Evolutionary conservation across 2,797 vertebrate species (phyloP).

Genomic region (Delichon dasypus): DNA sequence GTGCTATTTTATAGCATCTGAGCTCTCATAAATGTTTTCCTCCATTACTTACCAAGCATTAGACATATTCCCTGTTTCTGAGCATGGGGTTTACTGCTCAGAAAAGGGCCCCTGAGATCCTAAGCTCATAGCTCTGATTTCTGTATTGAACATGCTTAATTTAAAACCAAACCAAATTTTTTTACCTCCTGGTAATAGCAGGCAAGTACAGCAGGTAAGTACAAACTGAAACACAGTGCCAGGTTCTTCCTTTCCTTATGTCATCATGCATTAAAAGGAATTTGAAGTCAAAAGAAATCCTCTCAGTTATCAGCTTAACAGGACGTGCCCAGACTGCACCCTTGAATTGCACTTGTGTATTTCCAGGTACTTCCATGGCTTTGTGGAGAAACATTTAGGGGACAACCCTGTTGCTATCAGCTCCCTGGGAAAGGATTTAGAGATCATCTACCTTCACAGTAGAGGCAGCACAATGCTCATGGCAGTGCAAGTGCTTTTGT

Average conservation of each 20-base stretch:
- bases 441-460: not conserved
- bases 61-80: not conserved
- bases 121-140: not conserved
- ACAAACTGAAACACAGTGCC: not conserved
- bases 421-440: not conserved
- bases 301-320: not conserved
- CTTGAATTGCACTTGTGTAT: not conserved
- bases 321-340: not conserved
- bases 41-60: not conserved
- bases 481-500: not conserved
- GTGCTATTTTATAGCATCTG: not conserved
- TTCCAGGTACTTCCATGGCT: not conserved
- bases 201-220: not conserved
- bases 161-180: not conserved
- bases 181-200: not conserved
- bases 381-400: not conserved
- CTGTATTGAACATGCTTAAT: not conserved
- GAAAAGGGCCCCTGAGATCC: not conserved
- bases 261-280: not conserved
- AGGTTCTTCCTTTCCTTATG: not conserved
- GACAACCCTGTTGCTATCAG: not conserved
- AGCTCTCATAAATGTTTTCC: not conserved
- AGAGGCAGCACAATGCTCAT: not conserved
- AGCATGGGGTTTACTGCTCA: not conserved
- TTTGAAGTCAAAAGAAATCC: not conserved